Evolutionary conservation across 2,797 vertebrate genomes (phyloP).

Genomic region (Poecilia wingei): DNA sequence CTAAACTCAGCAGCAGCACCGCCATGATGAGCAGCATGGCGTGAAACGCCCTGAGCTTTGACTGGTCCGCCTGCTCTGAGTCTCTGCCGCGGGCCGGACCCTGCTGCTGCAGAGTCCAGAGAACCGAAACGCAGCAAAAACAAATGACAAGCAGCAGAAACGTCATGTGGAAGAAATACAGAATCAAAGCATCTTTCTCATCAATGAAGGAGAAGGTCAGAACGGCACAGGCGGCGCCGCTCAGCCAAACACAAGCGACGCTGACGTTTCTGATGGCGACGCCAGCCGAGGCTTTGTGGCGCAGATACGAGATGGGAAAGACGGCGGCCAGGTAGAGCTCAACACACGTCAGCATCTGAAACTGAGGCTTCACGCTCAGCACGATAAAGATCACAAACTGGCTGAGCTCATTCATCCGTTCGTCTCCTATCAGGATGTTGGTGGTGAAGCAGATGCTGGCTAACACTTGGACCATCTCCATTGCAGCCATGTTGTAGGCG

Average conservation of each 20-base stretch:
- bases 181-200: rapidly evolving
- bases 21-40: neutral
- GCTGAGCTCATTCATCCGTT: rapidly evolving
- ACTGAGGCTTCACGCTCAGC: neutral
- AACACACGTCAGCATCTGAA: conserved; percentile 13
- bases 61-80: neutral
- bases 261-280: conserved; percentile 19
- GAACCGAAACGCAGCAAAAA: conserved; percentile 26
- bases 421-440: rapidly evolving
- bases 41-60: conserved; percentile 15
- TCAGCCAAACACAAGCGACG: conserved; percentile 1
- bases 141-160: rapidly evolving
- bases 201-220: rapidly evolving
- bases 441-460: rapidly evolving
- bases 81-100: neutral
- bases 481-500: conserved; percentile 10
- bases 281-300: neutral
- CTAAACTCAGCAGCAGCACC: neutral
- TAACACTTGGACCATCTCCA: neutral
- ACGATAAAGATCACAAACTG: neutral
- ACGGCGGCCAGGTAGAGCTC: conserved; percentile 19
- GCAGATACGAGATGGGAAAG: conserved; percentile 19
- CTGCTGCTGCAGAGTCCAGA: conserved; percentile 7
- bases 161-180: neutral
- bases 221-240: rapidly evolving